phyloP scores from a whole-genome alignment of 2,888 invertebrate species.

The Gastracanthus pulcherrimus region DNA sequence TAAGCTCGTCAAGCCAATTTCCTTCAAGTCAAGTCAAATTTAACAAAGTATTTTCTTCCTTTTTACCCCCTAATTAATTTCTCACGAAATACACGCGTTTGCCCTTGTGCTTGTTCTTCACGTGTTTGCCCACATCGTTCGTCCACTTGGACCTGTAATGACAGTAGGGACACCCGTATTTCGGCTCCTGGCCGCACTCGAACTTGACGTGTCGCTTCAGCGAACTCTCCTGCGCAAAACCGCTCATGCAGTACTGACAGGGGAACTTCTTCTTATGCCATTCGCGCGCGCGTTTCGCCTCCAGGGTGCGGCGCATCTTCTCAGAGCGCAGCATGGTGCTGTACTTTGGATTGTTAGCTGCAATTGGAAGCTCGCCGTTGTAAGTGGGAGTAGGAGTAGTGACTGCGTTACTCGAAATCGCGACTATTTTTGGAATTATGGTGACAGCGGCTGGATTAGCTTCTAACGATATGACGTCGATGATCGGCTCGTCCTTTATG shows the following conservation, averaged over 20 bases:
- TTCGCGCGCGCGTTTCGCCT: no score
- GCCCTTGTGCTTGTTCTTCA: slow-evolving; percentile 69
- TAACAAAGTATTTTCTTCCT: no score
- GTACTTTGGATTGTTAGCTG: no score
- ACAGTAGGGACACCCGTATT: slow-evolving; percentile 74
- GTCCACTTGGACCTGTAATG: slow-evolving; percentile 71
- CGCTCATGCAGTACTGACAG: background rate
- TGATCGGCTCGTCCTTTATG: slow-evolving; percentile 4
- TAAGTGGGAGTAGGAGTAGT: no score
- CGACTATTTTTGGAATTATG: background rate
- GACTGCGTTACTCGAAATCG: no score
- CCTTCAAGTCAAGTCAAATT: no score
- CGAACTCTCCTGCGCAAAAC: background rate
- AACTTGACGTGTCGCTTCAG: background rate
- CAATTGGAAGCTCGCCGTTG: no score
- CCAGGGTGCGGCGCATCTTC: no score
- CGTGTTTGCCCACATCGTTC: slow-evolving; percentile 71
- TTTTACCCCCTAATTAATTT: no score
- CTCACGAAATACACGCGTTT: slow-evolving; percentile 39
- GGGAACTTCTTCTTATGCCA: background rate
- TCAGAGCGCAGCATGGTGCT: no score
- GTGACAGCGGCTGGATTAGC: background rate
- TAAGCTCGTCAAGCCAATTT: no score
- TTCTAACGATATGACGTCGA: background rate
- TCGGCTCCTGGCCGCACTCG: slow-evolving; percentile 71